Evolutionary conservation across 2,888 invertebrate genomes (phyloP).

Genomic region (Erannis defoliaria): DNA sequence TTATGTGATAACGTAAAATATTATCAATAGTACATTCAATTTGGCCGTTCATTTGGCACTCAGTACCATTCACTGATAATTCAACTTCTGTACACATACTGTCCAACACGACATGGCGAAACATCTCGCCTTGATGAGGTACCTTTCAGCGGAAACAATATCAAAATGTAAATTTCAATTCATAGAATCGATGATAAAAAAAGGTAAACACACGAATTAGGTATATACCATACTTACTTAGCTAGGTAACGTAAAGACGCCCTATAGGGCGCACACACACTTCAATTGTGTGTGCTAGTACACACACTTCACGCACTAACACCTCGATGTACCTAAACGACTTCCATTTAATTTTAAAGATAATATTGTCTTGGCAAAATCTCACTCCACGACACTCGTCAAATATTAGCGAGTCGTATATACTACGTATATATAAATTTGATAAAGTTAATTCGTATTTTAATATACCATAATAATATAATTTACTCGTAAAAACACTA

Average conservation of each 20-base stretch:
- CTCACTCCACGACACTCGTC: slow-evolving; percentile 85
- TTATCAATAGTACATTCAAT: slow-evolving; percentile 65
- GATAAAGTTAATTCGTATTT: slow-evolving; percentile 85
- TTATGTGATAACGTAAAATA: slow-evolving; percentile 67
- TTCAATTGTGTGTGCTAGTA: slow-evolving; percentile 35
- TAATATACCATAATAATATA: slow-evolving; percentile 71
- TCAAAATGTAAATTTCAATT: slow-evolving; percentile 52
- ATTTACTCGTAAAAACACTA: slow-evolving; percentile 79
- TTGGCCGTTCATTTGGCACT: slow-evolving; percentile 71
- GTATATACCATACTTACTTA: slow-evolving; percentile 37
- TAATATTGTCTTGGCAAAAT: slow-evolving; percentile 85
- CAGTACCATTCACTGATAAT: slow-evolving; percentile 62
- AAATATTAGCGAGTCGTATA: slow-evolving; percentile 82
- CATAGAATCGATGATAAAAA: slow-evolving; percentile 47
- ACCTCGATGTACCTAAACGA: slow-evolving; percentile 72
- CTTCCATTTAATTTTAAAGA: slow-evolving; percentile 71
- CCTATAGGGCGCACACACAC: slow-evolving; percentile 46
- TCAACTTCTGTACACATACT: slow-evolving; percentile 64
- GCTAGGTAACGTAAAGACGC: slow-evolving; percentile 40
- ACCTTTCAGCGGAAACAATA: slow-evolving; percentile 53
- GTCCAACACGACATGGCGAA: slow-evolving; percentile 55
- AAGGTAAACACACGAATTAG: slow-evolving; percentile 34
- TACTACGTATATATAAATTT: slow-evolving; percentile 85
- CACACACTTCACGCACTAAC: slow-evolving; percentile 62
- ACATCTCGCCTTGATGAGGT: slow-evolving; percentile 52